phyloP scores from a whole-genome alignment of 1,140 invertebrate species.

The Tachypleus tridentatus region DNA sequence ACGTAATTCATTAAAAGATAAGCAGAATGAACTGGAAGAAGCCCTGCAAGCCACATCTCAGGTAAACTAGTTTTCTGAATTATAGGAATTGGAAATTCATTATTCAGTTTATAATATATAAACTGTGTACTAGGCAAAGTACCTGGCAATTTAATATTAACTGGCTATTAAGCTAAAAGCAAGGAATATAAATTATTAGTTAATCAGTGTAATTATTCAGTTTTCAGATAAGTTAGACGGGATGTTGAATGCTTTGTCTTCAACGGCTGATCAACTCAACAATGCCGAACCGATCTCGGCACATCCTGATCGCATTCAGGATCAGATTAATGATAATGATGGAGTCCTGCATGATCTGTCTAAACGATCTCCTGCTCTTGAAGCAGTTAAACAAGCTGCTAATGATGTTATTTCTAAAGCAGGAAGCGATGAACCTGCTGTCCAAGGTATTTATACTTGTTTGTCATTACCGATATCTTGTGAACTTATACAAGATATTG shows the following conservation, averaged over 20 bases:
- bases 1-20: constrained; percentile 61
- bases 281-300: constrained; percentile 85
- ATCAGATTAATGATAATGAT: constrained; percentile 90
- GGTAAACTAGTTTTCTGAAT: constrained; percentile 21
- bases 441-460: constrained; percentile 41
- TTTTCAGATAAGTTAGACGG: constrained; percentile 93
- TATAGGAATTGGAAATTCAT: too few species aligned
- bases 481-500: too few species aligned
- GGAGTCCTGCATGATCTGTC: constrained; percentile 79
- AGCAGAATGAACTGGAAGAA: constrained; percentile 82
- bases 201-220: constrained; percentile 34
- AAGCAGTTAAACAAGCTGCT: constrained; percentile 79
- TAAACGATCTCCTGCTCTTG: constrained; percentile 79
- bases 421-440: constrained; percentile 71
- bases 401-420: constrained; percentile 91
- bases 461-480: too few species aligned
- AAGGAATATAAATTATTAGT: too few species aligned
- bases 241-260: constrained; percentile 81
- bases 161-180: too few species aligned
- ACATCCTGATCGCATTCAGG: constrained; percentile 81
- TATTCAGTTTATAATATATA: too few species aligned
- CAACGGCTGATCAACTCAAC: constrained; percentile 78
- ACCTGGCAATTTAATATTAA: too few species aligned
- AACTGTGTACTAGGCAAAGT: too few species aligned
- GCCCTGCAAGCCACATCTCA: constrained; percentile 57